Base-by-base conservation (phyloP, 2,888 invertebrate species). In the Neria commutata region DNA sequence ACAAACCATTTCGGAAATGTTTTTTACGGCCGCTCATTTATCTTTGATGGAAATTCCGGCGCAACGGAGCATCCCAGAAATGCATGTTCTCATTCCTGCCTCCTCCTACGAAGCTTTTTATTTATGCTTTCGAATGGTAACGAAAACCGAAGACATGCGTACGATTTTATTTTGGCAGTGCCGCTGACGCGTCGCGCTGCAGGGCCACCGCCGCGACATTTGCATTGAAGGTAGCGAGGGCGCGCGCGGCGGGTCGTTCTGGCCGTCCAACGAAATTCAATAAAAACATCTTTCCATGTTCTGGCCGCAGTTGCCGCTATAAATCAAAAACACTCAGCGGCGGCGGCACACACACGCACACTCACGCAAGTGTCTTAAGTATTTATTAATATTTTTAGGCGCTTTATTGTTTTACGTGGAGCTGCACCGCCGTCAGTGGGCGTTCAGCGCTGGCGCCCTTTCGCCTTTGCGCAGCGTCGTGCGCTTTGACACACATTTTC, bases 221-320 rank as follows among this genome's bases (percentile, higher is more conserved):
- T n/a, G n/a, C n/a, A n/a, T n/a, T n/a, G n/a, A n/a, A n/a, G n/a
- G n/a, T n/a, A n/a, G n/a, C n/a, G n/a, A n/a, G n/a, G n/a, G n/a
- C n/a, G n/a, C n/a, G n/a, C n/a, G n/a, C n/a, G n/a, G n/a, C n/a
- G n/a, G n/a, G n/a, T n/a, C n/a, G n/a, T n/a, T n/a, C n/a, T n/a
- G n/a, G n/a, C n/a, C n/a, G n/a, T n/a, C n/a, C n/a, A n/a, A n/a
- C n/a, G n/a, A n/a, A n/a, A n/a, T n/a, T n/a, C n/a, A 64, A 64
- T 59, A 61, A 59, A 63, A 58, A 52, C 56, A 60, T 58, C 55
- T 54, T 55, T 48, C 49, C 37, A 52, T 48, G 37, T 52, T 53
- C 57, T 61, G 61, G 58, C 59, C 63, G 56, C 63, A 64, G 63
- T 64, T 64, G 63, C 61, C 59, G 61, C 54, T 59, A 64, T 64